Percentiles rank a stretch among this genome's conserved stretches.
Conservation (phyloP, 2,113 vertebrate species). For the Elephas maximus region DNA sequence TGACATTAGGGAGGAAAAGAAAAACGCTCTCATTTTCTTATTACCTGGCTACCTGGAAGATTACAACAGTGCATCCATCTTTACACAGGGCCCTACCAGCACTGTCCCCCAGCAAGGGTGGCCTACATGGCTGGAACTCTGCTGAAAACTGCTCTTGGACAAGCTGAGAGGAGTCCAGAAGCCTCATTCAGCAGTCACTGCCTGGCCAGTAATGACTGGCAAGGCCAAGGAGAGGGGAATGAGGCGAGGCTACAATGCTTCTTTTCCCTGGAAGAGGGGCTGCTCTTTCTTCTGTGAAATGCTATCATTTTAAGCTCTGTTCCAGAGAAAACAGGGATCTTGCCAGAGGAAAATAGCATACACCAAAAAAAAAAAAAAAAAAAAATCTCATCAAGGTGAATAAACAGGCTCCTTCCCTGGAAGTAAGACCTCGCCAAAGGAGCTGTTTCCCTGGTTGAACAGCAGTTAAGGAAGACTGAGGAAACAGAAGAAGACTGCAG, state of each 20-base stretch:
- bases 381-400: background rate
- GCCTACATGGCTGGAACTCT: background rate
- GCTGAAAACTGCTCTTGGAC: background rate
- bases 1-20: rapidly evolving
- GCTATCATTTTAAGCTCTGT: background rate
- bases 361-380: no score
- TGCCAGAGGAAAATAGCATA: conserved; percentile 4
- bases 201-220: background rate
- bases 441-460: background rate
- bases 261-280: background rate
- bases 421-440: rapidly evolving
- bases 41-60: background rate
- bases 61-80: background rate
- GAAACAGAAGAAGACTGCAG: rapidly evolving
- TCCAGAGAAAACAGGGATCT: conserved; percentile 37
- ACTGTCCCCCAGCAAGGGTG: background rate
- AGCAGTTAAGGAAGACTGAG: background rate
- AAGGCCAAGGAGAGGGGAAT: background rate
- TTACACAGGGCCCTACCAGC: background rate
- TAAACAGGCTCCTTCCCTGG: background rate
- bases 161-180: background rate
- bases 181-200: conserved; percentile 5
- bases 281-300: background rate
- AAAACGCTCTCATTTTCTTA: background rate
- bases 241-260: background rate